Evolutionary conservation across 2,113 vertebrate species (phyloP), one percentile per base, ranked within the genome.

Genomic region (Misgurnus mizolepis): DNA sequence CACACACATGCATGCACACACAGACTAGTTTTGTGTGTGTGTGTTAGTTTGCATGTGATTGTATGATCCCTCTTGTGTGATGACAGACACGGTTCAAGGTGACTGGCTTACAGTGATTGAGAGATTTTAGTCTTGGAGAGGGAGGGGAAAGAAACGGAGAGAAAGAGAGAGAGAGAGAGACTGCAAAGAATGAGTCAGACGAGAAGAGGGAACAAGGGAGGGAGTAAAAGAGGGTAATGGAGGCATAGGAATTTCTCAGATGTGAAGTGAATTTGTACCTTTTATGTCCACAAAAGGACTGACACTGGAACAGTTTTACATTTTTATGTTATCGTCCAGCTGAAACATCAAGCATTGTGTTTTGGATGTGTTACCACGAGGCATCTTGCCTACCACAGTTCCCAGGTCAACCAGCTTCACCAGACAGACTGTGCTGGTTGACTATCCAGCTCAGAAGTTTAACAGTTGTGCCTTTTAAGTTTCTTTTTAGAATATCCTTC

Each of bases 51-150:
- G 61, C 40, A 67, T 75, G 18, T 56, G 69, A 66, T 70, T 80
- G 27, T 47, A 78, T 76, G 62, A 85, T 72, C 45, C 65, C 27
- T 40, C 11, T 12, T 27, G 67, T 43, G 67, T 17, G 47, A 49
- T 80, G 68, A 80, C 60, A 75, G 66, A 75, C 76, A 82, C 39
- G 60, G 71, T 74, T 66, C 68, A 73, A 84, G 66, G 49, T 82
- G 72, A 80, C 76, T 76, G 72, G 66, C 74, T 73, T 72, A 67
- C 43, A 14, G 15, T 74, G 80, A 82, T 80, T 77, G 71, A 82
- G 68, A 61, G 47, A 15, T 64, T 72, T 78, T 61, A 14, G 65
- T 78, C 71, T 75, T 17, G 34, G 64, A 39, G 43, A 5, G 17
- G 73, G n/a, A 6, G 45, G 66, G 49, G n/a, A 67, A 17, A 58